Percentiles rank a stretch among this genome's conserved stretches.
Conservation (phyloP, 2,888 invertebrate genomes). For the Xestobium rufovillosum region DNA sequence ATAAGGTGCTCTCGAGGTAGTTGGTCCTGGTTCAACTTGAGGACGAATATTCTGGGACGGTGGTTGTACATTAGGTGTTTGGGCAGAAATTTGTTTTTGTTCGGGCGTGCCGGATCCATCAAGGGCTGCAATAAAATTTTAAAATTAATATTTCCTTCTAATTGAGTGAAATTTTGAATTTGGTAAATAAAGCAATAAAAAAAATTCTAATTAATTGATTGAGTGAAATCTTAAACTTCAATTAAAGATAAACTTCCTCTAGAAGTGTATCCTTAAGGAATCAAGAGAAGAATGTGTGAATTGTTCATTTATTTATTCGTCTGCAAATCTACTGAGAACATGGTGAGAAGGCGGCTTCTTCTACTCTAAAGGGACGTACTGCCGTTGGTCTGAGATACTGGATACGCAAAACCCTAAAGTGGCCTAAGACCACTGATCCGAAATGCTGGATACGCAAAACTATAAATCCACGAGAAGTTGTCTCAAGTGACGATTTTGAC, state of each 20-base stretch:
- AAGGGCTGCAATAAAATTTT: conserved; percentile 28
- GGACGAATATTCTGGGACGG: conserved; percentile 19
- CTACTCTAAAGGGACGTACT: no score
- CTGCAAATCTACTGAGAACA: no score
- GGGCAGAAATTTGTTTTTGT: conserved; percentile 6
- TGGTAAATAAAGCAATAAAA: background rate
- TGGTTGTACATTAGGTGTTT: background rate
- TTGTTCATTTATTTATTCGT: no score
- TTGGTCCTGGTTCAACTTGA: conserved; percentile 16
- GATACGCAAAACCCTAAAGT: no score
- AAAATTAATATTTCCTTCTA: conserved; percentile 8
- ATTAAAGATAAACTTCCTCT: background rate
- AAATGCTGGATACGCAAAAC: no score
- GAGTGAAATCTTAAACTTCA: conserved; percentile 1
- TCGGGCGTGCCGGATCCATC: conserved; percentile 33
- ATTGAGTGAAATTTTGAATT: background rate
- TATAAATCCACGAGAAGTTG: no score
- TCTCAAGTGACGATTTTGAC: no score
- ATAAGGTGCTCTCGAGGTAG: conserved; percentile 15
- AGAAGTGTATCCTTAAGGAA: no score
- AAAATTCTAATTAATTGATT: conserved; percentile 6
- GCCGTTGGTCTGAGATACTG: no score
- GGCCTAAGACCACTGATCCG: no score
- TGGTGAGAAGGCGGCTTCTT: no score
- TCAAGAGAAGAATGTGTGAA: no score